These are phyloP conservation scores for Onychostoma macrolepis DNA, from an alignment of 2,113 vertebrate species.

Conservation along the genomic window DNA sequence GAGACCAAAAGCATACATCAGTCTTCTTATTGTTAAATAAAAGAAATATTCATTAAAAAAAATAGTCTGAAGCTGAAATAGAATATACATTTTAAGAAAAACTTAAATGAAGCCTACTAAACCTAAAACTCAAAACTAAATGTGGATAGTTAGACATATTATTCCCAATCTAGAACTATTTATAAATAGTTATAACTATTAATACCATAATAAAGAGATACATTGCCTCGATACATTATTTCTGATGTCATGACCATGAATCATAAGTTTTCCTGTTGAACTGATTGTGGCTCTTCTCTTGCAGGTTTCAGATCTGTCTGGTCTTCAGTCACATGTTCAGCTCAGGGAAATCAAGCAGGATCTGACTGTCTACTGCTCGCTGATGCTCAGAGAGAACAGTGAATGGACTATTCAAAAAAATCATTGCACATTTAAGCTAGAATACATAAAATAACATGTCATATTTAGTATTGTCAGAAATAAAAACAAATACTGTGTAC, in stretches of 20 bases:
- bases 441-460: background rate
- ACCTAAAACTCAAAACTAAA: too few species aligned
- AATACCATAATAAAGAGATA: too few species aligned
- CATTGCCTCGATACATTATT: background rate
- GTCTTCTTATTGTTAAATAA: background rate
- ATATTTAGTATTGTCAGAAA: background rate
- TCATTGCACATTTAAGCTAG: background rate
- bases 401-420: background rate
- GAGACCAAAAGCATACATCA: background rate
- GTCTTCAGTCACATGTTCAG: background rate
- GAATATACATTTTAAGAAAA: too few species aligned
- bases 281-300: background rate
- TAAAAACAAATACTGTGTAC: background rate
- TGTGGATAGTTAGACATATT: too few species aligned
- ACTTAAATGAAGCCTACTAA: too few species aligned
- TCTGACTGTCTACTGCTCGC: background rate
- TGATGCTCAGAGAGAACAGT: background rate
- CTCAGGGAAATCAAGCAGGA: constrained; percentile 12
- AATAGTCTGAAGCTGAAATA: too few species aligned
- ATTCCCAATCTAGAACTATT: too few species aligned
- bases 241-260: constrained; percentile 26
- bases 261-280: background rate
- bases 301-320: background rate
- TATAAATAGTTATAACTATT: too few species aligned
- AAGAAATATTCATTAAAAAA: background rate